Evolutionary conservation across 1,140 invertebrate genomes (phyloP).

Genomic region (Schlechtendalia chinensis): DNA sequence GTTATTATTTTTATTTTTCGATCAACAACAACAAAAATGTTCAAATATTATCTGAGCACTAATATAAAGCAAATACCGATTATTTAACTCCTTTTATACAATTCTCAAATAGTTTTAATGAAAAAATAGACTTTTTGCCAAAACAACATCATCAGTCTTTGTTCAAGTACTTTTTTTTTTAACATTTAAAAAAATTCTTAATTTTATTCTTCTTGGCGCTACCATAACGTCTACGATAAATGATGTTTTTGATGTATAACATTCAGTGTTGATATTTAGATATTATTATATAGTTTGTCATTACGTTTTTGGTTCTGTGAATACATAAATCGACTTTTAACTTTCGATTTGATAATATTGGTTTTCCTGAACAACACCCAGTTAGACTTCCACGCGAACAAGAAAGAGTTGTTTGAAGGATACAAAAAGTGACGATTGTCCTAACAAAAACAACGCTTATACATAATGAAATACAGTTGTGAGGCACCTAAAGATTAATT

Average conservation of each 20-base stretch:
- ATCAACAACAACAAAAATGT: constrained; percentile 49
- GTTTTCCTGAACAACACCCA: constrained; percentile 49
- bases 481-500: constrained; percentile 46
- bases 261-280: constrained; percentile 6
- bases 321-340: neutral
- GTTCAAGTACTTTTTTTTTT: constrained; percentile 50
- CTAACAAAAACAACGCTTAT: constrained; percentile 49
- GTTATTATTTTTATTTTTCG: constrained; percentile 39
- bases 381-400: constrained; percentile 49
- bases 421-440: constrained; percentile 50
- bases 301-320: constrained; percentile 3
- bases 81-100: constrained; percentile 50
- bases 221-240: constrained; percentile 42
- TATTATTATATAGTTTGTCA: neutral
- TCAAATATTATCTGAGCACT: constrained; percentile 50
- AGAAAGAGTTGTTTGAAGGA: constrained; percentile 47
- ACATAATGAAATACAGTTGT: constrained; percentile 46
- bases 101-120: constrained; percentile 50
- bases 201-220: constrained; percentile 48
- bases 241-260: constrained; percentile 31
- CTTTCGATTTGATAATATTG: neutral
- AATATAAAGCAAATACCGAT: constrained; percentile 50
- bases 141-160: constrained; percentile 50
- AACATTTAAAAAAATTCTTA: constrained; percentile 49
- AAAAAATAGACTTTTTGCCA: constrained; percentile 50